Percentiles rank a stretch among this genome's conserved stretches.
Evolutionary conservation across 2,888 invertebrate species (phyloP).

Genomic region (Laspeyria flexula): DNA sequence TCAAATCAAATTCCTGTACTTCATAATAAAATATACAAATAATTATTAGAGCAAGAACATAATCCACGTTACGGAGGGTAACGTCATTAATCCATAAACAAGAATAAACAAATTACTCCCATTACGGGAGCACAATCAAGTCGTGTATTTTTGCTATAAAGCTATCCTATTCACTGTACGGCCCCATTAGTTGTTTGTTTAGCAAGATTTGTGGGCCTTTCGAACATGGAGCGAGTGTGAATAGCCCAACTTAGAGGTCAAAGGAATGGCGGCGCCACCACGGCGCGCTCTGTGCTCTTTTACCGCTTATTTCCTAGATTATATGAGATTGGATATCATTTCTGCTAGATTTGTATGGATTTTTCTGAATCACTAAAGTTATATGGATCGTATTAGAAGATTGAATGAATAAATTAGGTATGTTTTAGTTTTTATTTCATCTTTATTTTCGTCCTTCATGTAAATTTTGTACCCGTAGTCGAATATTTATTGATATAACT

Average conservation of each 20-base stretch:
- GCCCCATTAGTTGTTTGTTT: conserved; percentile 50
- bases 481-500: too few relatives aligned
- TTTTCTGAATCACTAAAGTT: too few relatives aligned
- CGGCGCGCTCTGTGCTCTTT: conserved; percentile 30
- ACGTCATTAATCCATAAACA: conserved; percentile 9
- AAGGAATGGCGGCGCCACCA: conserved; percentile 42
- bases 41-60: conserved; percentile 4
- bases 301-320: conserved; percentile 2
- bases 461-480: too few relatives aligned
- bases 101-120: conserved; percentile 28
- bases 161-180: conserved; percentile 27
- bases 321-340: conserved; percentile 16
- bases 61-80: too few relatives aligned
- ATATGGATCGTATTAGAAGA: too few relatives aligned
- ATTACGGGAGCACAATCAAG: conserved; percentile 32
- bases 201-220: conserved; percentile 50
- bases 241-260: conserved; percentile 32
- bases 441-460: too few relatives aligned
- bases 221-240: conserved; percentile 20
- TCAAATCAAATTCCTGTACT: too few relatives aligned
- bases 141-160: conserved; percentile 36
- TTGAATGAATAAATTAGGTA: too few relatives aligned
- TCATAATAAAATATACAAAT: conserved; percentile 1
- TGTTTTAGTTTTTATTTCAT: too few relatives aligned
- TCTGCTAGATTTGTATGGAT: background rate